Evolutionary conservation across 1,140 invertebrate species (phyloP).

Genomic region (Meloidogyne exigua): DNA sequence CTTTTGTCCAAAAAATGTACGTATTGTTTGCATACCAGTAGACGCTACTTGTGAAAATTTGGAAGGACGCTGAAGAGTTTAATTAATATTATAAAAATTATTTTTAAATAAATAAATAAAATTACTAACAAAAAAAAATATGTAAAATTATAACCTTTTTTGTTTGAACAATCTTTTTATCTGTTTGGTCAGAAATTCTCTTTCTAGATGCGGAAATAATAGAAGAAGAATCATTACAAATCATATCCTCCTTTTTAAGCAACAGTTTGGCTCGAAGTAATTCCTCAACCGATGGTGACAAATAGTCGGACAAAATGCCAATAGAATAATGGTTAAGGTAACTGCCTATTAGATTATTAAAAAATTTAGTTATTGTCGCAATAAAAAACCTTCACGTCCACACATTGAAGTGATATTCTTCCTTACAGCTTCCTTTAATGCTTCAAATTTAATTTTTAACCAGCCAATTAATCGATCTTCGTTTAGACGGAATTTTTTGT

Average conservation of each 20-base stretch:
- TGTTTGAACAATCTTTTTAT: background rate
- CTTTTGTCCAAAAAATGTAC: background rate
- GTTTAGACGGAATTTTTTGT: slow-evolving; percentile 12
- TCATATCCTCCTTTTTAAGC: slow-evolving; percentile 11
- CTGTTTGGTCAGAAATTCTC: background rate
- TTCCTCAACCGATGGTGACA: background rate
- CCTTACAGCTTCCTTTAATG: slow-evolving; percentile 9
- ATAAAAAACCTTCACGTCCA: background rate
- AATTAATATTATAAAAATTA: too few relatives aligned
- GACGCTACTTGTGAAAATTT: background rate
- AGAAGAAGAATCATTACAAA: background rate
- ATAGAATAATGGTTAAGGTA: slow-evolving; percentile 14
- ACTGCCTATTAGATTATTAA: background rate
- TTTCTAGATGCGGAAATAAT: background rate
- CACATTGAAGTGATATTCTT: background rate
- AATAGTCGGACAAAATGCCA: slow-evolving; percentile 29
- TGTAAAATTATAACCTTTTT: background rate
- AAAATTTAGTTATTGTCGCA: background rate
- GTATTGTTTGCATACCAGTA: background rate
- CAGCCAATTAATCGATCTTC: slow-evolving; percentile 5
- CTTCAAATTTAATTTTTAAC: slow-evolving; percentile 5
- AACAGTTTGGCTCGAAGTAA: background rate
- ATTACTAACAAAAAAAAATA: too few relatives aligned
- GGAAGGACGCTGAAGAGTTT: background rate
- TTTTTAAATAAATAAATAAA: too few relatives aligned